Conservation (phyloP, 2,113 vertebrate species). For the Melanocharis versteri region DNA sequence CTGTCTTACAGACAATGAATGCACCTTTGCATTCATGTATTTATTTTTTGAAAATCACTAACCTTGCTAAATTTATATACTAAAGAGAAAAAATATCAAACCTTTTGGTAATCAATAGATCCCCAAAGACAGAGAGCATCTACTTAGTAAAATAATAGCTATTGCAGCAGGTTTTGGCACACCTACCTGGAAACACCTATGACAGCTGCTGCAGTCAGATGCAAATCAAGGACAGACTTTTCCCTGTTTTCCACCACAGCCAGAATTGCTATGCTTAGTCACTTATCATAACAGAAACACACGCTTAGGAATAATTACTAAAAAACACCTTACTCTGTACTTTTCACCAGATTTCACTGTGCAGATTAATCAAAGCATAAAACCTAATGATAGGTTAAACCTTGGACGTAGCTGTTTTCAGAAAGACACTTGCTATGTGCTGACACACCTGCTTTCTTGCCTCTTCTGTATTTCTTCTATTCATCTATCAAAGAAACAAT, state of each 20-base stretch:
- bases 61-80: neutral
- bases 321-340: neutral
- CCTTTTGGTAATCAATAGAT: neutral
- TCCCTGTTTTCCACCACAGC: neutral
- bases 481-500: neutral
- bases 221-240: neutral
- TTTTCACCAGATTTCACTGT: neutral
- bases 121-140: neutral
- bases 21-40: neutral
- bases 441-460: neutral
- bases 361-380: slow-evolving; percentile 1
- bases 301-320: neutral
- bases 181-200: neutral
- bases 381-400: neutral
- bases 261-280: neutral
- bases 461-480: neutral
- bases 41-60: slow-evolving; percentile 4
- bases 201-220: neutral
- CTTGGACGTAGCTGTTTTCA: neutral
- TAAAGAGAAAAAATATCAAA: neutral
- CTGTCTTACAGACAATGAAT: neutral
- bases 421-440: neutral
- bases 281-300: neutral
- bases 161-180: neutral
- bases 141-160: slow-evolving; percentile 6